These are phyloP conservation scores for Apolygus lucorum DNA, from an alignment of 1,140 invertebrate genomes.

Conservation along the genomic window DNA sequence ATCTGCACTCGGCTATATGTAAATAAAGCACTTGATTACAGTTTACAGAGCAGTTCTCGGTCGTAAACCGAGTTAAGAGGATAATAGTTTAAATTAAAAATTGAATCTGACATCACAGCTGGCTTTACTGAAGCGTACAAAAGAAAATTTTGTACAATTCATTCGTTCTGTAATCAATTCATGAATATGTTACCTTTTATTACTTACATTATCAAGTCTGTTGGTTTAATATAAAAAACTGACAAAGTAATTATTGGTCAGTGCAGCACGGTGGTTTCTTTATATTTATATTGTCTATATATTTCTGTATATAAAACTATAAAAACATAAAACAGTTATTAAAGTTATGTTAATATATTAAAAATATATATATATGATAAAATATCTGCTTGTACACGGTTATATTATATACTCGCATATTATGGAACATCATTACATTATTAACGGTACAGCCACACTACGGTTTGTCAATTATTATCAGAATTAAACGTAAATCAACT, in stretches of 20 bases:
- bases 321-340: conserved; percentile 31
- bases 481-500: not conserved
- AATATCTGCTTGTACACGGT: conserved; percentile 18
- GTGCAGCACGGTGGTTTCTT: conserved; percentile 19
- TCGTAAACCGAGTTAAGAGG: not conserved
- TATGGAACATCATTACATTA: conserved; percentile 22
- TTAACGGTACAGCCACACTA: conserved; percentile 29
- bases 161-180: conserved; percentile 8
- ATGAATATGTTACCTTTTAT: not conserved
- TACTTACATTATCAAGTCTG: conserved; percentile 1
- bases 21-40: conserved; percentile 10
- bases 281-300: conserved; percentile 27
- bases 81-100: conserved; percentile 8
- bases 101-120: conserved; percentile 23
- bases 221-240: conserved; percentile 9
- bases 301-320: conserved; percentile 30
- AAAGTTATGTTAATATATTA: conserved; percentile 28
- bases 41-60: not conserved
- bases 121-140: conserved; percentile 18
- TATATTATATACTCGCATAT: not conserved
- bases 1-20: not conserved
- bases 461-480: not conserved
- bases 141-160: not conserved
- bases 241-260: conserved; percentile 21
- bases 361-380: conserved; percentile 29